These are phyloP conservation scores for Poeciliopsis retropinna DNA, from an alignment of 2,113 vertebrate species.

Conservation along the genomic window DNA sequence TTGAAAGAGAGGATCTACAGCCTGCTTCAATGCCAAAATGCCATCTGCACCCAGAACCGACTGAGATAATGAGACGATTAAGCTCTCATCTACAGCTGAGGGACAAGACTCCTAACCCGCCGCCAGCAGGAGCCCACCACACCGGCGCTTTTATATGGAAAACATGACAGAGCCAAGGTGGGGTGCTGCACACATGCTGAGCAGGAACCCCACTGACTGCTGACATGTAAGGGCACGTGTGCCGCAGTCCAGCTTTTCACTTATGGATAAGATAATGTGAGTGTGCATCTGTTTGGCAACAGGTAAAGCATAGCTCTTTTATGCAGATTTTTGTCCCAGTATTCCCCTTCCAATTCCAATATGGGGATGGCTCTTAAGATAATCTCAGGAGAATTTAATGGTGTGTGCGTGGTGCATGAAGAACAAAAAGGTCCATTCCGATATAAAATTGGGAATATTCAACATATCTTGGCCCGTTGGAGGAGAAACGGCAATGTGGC, in stretches of 20 bases:
- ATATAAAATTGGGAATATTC: too few species aligned
- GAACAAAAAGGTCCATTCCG: too few species aligned
- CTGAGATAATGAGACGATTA: conserved; percentile 80
- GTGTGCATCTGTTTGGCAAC: conserved; percentile 4
- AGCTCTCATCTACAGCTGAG: conserved; percentile 55
- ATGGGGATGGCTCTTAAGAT: too few species aligned
- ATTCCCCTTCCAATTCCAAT: too few species aligned
- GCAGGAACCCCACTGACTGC: conserved; percentile 41
- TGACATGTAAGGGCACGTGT: conserved; percentile 48
- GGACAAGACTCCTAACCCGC: conserved; percentile 60
- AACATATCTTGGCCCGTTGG: too few species aligned
- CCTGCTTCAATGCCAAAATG: conserved; percentile 71
- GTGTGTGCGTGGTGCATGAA: too few species aligned
- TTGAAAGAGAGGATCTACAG: conserved; percentile 36
- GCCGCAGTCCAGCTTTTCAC: conserved; percentile 42
- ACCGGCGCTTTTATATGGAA: conserved; percentile 69
- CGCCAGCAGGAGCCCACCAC: conserved; percentile 57
- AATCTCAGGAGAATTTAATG: too few species aligned
- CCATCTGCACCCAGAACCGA: conserved; percentile 71
- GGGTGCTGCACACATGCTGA: conserved; percentile 46
- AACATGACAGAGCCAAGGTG: conserved; percentile 68
- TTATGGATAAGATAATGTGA: conserved; percentile 14
- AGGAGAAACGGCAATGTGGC: too few species aligned
- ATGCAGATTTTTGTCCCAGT: too few species aligned
- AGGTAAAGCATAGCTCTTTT: not conserved